Evolutionary conservation across 2,113 vertebrate genomes (phyloP), one percentile per base, ranked within the genome.

Genomic region (Cyanistes caeruleus): DNA sequence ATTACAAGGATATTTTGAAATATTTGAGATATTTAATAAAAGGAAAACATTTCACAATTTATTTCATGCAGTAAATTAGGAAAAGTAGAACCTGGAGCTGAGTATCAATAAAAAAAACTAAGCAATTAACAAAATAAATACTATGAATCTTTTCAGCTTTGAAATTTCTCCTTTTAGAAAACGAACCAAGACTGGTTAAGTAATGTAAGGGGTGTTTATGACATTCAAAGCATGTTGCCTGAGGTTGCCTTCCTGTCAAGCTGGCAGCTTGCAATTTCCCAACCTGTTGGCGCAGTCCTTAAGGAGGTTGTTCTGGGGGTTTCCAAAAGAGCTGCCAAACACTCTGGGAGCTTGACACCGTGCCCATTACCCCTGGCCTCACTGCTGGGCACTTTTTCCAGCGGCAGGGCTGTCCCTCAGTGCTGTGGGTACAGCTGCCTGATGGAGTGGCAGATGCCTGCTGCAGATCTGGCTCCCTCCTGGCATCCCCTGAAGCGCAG

Each of bases 1-100:
- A 93, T 85, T 75, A 76, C 82, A 95, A 58, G 93, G 49, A 37
- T 53, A 62, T 87, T 94, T 35, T 64, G 49, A 73, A 90, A 46
- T 94, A 39, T 39, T 39, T 39, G 39, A 39, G 39, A 39, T 94
- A 91, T 39, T 93, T 52, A 72, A 87, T 93, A 87, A 76, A 68
- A 60, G 19, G 64, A 59, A 91, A 69, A 18, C 56, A 52, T 64
- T 87, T 76, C 37, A 69, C 11, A 52, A 72, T 65, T 69, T 49
- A 56, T 68, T 69, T 56, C 37, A 48, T 0, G 1, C 48, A 60
- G 13, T 91, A 93, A 93, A 96, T 75, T 77, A 89, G 56, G 27
- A 91, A 78, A 87, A 13, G n/a, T 44, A 9, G 41, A 80, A 37
- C 52, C 62, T 1, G 3, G 84, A 59, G 74, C 39, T 56, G 58